Conservation (phyloP, 2,113 vertebrate genomes). For the Trichechus manatus region DNA sequence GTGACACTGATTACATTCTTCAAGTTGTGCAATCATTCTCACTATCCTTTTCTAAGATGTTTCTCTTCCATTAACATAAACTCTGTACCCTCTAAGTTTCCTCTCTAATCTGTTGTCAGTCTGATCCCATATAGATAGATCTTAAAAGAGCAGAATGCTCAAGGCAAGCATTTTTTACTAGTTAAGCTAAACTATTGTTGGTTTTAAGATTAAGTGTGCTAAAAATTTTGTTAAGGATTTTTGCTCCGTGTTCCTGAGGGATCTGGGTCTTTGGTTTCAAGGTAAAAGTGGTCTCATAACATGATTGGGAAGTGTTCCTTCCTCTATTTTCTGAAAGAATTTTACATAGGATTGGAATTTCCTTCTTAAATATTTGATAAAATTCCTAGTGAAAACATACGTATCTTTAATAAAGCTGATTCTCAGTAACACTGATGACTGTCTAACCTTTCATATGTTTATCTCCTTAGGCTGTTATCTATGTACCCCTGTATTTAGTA, state of each 20-base stretch:
- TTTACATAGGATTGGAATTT: neutral
- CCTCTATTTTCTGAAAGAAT: neutral
- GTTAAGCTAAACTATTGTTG: too few relatives aligned
- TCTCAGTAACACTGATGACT: neutral
- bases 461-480: neutral
- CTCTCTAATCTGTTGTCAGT: too few relatives aligned
- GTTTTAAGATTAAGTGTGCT: too few relatives aligned
- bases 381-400: neutral
- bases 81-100: too few relatives aligned
- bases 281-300: neutral
- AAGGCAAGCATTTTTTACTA: too few relatives aligned
- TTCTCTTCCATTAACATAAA: too few relatives aligned
- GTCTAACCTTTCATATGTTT: neutral
- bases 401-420: neutral
- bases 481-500: accelerated
- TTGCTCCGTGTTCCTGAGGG: neutral
- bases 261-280: neutral
- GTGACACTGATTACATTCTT: too few relatives aligned
- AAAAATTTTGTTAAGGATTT: too few relatives aligned
- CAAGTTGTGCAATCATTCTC: too few relatives aligned
- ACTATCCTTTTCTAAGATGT: too few relatives aligned
- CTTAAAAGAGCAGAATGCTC: too few relatives aligned
- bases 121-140: too few relatives aligned
- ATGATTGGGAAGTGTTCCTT: neutral
- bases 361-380: neutral